Conservation (phyloP, 2,797 vertebrate genomes). For the Phylloscopus collybita region DNA sequence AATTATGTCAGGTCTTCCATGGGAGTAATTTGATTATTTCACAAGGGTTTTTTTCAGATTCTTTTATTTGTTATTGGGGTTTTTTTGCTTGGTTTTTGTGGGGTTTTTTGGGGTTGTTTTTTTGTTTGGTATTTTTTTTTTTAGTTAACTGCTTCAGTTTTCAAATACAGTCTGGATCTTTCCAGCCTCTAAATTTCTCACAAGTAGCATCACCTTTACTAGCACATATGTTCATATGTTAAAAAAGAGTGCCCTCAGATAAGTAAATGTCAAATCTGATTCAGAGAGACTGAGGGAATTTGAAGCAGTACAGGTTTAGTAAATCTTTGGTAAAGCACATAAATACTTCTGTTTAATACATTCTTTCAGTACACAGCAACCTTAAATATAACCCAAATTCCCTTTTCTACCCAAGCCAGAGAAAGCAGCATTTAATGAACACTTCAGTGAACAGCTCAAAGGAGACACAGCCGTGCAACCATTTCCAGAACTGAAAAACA, state of each 20-base stretch:
- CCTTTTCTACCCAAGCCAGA: neutral
- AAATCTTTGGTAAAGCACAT: neutral
- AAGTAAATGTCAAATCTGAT: neutral
- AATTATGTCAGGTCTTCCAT: neutral
- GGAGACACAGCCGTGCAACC: neutral
- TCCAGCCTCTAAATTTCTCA: neutral
- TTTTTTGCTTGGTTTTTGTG: neutral
- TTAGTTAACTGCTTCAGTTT: neutral
- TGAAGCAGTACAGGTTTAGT: neutral
- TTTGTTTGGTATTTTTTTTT: neutral
- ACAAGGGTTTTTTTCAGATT: neutral
- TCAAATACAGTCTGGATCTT: neutral
- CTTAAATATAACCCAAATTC: neutral
- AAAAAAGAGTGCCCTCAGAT: neutral
- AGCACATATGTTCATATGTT: neutral
- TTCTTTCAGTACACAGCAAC: neutral
- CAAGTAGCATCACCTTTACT: neutral
- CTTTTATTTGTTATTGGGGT: fast-evolving
- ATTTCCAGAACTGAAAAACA: neutral
- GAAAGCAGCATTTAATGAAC: neutral
- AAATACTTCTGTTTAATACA: neutral
- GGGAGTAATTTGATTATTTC: neutral
- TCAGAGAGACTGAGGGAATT: fast-evolving
- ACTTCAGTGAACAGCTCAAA: neutral
- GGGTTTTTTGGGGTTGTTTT: too few species aligned